A percentile compares a stretch with the other conserved stretches of the same genome.
phyloP scores from a whole-genome alignment of 1,140 invertebrate genomes.

The Lordiphosa collinella region DNA sequence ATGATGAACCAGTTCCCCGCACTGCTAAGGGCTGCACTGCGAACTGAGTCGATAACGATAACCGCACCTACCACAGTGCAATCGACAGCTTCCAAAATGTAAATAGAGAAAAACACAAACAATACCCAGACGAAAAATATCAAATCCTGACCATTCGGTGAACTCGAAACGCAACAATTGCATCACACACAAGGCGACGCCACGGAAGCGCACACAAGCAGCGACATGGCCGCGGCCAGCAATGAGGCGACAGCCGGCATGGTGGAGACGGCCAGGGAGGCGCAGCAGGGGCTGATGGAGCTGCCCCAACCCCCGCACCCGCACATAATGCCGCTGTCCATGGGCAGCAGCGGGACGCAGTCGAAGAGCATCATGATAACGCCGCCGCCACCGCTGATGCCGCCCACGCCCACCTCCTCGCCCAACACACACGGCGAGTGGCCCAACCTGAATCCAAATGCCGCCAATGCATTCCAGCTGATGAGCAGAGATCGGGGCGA shows the following conservation, averaged over 20 bases:
- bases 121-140: conserved; percentile 69
- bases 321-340: conserved; percentile 44
- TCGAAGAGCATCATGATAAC: conserved; percentile 80
- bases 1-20: no score
- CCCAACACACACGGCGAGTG: conserved; percentile 81
- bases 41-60: background rate
- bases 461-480: conserved; percentile 67
- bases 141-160: conserved; percentile 50
- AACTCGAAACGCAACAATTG: conserved; percentile 22
- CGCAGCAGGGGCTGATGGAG: conserved; percentile 26
- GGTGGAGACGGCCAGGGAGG: conserved; percentile 58
- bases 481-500: conserved; percentile 57
- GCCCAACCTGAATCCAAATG: conserved; percentile 76
- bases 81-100: conserved; percentile 56
- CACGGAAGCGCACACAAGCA: conserved; percentile 15
- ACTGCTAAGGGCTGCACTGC: no score
- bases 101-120: conserved; percentile 75
- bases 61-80: background rate
- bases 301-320: conserved; percentile 7
- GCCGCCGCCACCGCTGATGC: conserved; percentile 81
- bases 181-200: conserved; percentile 14
- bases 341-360: conserved; percentile 2
- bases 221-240: conserved; percentile 53
- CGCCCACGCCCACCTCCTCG: conserved; percentile 79
- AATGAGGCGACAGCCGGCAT: conserved; percentile 47